Percentiles rank a stretch among this genome's conserved stretches.
Conservation (phyloP, 2,797 vertebrate species). For the Eulemur albifrons region DNA sequence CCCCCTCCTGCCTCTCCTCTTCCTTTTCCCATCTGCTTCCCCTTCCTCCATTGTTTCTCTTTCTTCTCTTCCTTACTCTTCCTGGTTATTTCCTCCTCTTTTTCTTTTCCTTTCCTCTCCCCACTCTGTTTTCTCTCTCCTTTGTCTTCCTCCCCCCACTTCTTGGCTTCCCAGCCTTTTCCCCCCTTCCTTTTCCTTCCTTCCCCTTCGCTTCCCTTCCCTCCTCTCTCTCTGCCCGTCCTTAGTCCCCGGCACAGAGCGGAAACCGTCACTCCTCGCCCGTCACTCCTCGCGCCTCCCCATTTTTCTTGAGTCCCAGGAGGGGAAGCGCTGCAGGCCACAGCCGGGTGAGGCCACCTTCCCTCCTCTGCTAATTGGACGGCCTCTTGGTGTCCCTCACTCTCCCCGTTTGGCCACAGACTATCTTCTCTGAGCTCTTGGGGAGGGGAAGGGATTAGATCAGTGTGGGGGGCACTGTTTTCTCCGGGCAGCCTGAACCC, state of each 20-base stretch:
- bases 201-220: not conserved
- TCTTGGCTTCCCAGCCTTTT: no score
- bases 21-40: not conserved
- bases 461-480: not conserved
- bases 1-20: no score
- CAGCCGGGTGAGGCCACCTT: fast-evolving
- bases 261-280: fast-evolving
- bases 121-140: not conserved
- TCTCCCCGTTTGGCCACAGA: not conserved
- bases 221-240: not conserved
- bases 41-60: not conserved
- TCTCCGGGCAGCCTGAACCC: not conserved
- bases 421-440: not conserved
- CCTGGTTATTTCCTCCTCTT: not conserved
- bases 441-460: not conserved
- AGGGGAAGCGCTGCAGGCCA: not conserved
- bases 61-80: not conserved
- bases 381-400: not conserved
- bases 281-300: fast-evolving
- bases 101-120: not conserved
- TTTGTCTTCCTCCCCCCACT: not conserved
- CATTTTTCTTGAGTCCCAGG: not conserved
- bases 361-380: fast-evolving
- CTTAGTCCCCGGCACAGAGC: not conserved
- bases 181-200: not conserved